phyloP scores from a whole-genome alignment of 64 coral and sea anemone species.

The Stylophora pistillata region DNA sequence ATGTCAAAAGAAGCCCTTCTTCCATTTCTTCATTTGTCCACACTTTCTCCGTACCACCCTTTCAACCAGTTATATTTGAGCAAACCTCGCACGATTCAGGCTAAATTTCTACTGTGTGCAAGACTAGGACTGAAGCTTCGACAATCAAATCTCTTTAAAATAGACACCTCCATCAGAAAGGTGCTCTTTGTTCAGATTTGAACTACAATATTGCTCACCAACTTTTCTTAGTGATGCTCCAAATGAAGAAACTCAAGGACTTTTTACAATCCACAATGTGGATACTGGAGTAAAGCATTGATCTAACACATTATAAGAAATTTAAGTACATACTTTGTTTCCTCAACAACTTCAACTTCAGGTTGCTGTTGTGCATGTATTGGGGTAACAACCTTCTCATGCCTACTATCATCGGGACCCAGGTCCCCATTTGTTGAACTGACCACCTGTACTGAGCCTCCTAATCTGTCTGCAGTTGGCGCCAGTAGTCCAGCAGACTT shows the following conservation, averaged over 20 bases:
- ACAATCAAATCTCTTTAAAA: no score
- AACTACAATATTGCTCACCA: no score
- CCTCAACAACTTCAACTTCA: slow-evolving; percentile 83
- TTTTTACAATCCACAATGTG: no score
- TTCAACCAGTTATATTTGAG: not conserved
- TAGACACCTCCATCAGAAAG: no score
- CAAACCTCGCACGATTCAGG: no score
- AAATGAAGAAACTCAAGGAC: no score
- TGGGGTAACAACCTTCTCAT: slow-evolving; percentile 48
- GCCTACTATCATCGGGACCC: slow-evolving; percentile 40
- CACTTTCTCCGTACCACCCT: not conserved
- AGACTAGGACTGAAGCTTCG: no score
- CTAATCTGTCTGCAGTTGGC: slow-evolving; percentile 70
- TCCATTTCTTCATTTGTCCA: no score
- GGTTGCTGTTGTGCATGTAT: slow-evolving; percentile 68
- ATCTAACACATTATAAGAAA: not conserved
- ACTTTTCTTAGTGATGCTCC: no score
- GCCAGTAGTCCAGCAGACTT: slow-evolving; percentile 36
- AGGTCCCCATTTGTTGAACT: slow-evolving; percentile 83
- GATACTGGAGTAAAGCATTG: no score
- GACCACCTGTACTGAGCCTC: slow-evolving; percentile 77
- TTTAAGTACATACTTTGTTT: slow-evolving; percentile 69
- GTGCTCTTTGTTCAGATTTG: no score
- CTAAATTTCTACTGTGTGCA: no score
- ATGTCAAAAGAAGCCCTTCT: not conserved